These are phyloP conservation scores for Trissolcus japonicus DNA, from an alignment of 2,888 invertebrate species.

Conservation along the genomic window DNA sequence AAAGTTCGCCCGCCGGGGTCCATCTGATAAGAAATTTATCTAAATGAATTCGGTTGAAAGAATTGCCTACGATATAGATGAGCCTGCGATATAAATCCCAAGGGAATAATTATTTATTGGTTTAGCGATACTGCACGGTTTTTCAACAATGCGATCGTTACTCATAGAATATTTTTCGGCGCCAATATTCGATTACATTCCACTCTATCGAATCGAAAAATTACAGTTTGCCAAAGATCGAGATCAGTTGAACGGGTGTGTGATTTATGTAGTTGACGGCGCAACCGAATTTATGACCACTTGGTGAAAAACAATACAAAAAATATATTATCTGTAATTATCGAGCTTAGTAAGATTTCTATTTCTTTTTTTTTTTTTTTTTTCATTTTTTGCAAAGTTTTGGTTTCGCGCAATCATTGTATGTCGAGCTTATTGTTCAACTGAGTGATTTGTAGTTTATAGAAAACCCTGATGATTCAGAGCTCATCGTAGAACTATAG, in stretches of 20 bases:
- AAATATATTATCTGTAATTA: not conserved
- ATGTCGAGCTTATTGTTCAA: constrained; percentile 18
- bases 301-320: not conserved
- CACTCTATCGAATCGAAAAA: constrained; percentile 57
- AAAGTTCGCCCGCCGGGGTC: constrained; percentile 10
- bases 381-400: not conserved
- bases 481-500: constrained; percentile 57
- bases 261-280: constrained; percentile 39
- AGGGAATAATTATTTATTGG: constrained; percentile 39
- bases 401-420: too few relatives aligned
- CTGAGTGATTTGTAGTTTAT: constrained; percentile 26
- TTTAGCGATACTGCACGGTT: constrained; percentile 2
- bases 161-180: constrained; percentile 34
- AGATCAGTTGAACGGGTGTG: constrained; percentile 16
- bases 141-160: constrained; percentile 45
- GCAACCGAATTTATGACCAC: not conserved
- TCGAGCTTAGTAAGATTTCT: not conserved
- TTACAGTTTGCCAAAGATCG: constrained; percentile 45
- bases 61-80: constrained; percentile 15
- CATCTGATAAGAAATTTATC: constrained; percentile 24
- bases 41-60: constrained; percentile 25
- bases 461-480: constrained; percentile 49
- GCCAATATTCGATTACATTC: constrained; percentile 51
- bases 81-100: constrained; percentile 17
- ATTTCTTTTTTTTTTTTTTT: constrained; percentile 3